Evolutionary conservation across 2,888 invertebrate genomes (phyloP), one percentile per base, ranked within the genome.

Genomic region (Dorcus parallelipipedus): DNA sequence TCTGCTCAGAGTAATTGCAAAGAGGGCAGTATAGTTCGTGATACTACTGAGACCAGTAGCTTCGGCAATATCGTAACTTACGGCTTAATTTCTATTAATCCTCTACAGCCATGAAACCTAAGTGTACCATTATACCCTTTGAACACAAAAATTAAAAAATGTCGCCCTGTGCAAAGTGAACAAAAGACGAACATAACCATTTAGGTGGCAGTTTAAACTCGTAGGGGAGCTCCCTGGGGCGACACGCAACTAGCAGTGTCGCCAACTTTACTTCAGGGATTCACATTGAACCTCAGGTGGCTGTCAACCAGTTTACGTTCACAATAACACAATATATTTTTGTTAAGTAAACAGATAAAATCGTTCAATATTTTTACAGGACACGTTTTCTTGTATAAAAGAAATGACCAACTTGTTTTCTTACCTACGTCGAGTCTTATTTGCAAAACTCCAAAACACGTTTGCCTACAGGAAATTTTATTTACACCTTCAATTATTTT

Each of bases 71-170:
- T 64, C 68, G 67, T 69, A 69, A 68, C 65, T 68, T 63, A 64
- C 63, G 60, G 61, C 67, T 66, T 69, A 67, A 67, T 67, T 67
- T 67, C 67, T 68, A 67, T 67, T 67, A 69, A 67, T 67, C 67
- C 67, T 60, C 62, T 56, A 54, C 64, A 52, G 52, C 64, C 64
- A 63, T 67, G 64, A 65, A 67, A 63, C 58, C 65, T 66, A 67
- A 69, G 64, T 60, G 62, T 60, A 54, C 62, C 64, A 61, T 68
- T 66, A 65, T 62, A 64, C 67, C 67, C 67, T 66, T 69, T 66
- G 61, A 63, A 63, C 58, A 61, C 66, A 65, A 64, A 67, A 68
- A 69, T 69, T 68, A 66, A 67, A 67, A 67, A 68, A 59, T 64
- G 63, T 65, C 66, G 61, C 66, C 56, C 52, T 56, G 56, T 56